These are phyloP conservation scores for Rhinopomastus cyanomelas DNA, from an alignment of 2,113 vertebrate genomes.

Conservation along the genomic window DNA sequence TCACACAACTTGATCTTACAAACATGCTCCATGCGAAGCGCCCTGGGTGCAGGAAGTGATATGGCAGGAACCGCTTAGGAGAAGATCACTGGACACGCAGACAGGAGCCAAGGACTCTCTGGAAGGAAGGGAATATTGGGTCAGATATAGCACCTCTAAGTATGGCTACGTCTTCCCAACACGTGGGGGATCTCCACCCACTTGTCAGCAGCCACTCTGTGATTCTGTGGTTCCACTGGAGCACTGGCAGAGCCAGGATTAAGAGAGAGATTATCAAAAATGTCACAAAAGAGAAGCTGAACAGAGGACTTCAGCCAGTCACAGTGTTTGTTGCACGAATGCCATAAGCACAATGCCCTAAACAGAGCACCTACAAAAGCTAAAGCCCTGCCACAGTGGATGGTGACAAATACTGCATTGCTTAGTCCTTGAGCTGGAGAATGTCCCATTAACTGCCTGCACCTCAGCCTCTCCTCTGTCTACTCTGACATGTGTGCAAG, in stretches of 20 bases:
- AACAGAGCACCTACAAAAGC: neutral
- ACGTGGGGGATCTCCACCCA: neutral
- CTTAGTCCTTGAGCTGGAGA: neutral
- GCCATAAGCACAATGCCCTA: neutral
- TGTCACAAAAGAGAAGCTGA: neutral
- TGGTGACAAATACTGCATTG: neutral
- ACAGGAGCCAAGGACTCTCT: neutral
- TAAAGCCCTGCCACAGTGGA: neutral
- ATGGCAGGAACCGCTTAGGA: neutral
- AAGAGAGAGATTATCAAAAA: neutral
- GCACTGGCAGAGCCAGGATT: neutral
- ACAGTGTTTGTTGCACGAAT: neutral
- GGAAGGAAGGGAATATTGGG: neutral
- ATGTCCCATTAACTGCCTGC: neutral
- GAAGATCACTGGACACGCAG: neutral
- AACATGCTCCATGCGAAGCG: neutral
- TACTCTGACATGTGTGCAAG: neutral
- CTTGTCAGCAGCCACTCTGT: neutral
- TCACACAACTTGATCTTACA: neutral
- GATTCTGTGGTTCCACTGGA: neutral
- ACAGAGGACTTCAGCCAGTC: neutral
- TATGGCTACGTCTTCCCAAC: neutral
- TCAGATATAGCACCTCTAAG: neutral
- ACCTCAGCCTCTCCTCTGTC: neutral
- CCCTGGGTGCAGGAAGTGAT: slow-evolving; percentile 23